Evolutionary conservation across 2,113 vertebrate species (phyloP).

Genomic region (Hemibagrus wyckioides): DNA sequence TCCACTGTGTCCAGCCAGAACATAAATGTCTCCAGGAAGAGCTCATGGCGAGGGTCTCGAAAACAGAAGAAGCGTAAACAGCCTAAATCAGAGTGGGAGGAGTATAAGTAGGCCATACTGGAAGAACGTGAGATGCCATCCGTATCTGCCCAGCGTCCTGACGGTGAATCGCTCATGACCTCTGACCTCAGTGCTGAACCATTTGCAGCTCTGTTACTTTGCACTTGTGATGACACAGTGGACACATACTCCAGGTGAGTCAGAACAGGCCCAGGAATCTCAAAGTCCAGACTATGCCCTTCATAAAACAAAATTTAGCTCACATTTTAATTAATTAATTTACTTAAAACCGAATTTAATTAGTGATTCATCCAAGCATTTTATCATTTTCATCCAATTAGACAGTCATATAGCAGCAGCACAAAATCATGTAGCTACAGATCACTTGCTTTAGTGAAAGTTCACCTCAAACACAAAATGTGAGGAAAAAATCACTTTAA

Average conservation of each 20-base stretch:
- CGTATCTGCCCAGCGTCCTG: conserved; percentile 38
- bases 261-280: conserved; percentile 61
- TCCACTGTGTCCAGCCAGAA: conserved; percentile 82
- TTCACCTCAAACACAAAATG: neutral
- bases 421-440: neutral
- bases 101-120: conserved; percentile 62
- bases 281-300: conserved; percentile 61
- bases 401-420: neutral
- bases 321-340: neutral
- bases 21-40: conserved; percentile 72
- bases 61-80: conserved; percentile 59
- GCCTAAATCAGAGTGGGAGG: conserved; percentile 53
- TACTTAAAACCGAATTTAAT: neutral
- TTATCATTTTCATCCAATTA: neutral
- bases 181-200: conserved; percentile 34
- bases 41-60: conserved; percentile 67
- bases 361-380: neutral
- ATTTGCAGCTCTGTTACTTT: conserved; percentile 49
- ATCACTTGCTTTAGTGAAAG: neutral
- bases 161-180: conserved; percentile 47
- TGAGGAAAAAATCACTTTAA: neutral
- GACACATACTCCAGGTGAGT: conserved; percentile 68
- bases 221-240: conserved; percentile 63
- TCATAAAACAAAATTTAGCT: conserved; percentile 29
- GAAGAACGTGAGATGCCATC: conserved; percentile 2